These are phyloP conservation scores for Colletes collaris DNA, from an alignment of 2,888 invertebrate species.

Conservation along the genomic window DNA sequence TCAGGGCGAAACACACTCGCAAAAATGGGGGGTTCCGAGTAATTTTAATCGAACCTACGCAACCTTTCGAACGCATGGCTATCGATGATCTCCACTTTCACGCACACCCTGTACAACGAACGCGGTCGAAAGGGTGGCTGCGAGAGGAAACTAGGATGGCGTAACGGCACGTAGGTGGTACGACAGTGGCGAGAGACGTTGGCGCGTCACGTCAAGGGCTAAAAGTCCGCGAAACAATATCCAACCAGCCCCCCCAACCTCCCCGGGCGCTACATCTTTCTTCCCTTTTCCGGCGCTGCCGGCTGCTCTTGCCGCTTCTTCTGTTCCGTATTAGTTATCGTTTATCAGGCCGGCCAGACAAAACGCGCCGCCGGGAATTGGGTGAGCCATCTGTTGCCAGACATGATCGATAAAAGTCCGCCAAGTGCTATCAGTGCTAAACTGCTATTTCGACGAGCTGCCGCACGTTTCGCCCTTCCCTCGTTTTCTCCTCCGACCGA, in stretches of 20 bases:
- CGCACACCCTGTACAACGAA: conserved; percentile 22
- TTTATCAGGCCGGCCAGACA: conserved; percentile 77
- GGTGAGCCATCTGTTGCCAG: conserved; percentile 82
- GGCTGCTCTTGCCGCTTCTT: conserved; percentile 49
- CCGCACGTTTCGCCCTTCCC: conserved; percentile 61
- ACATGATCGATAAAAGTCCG: conserved; percentile 83
- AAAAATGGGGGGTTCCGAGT: too few species aligned
- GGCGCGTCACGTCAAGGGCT: conserved; percentile 69
- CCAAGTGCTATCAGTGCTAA: conserved; percentile 82
- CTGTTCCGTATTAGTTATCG: conserved; percentile 81
- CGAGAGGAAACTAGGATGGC: conserved; percentile 29
- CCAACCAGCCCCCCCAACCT: conserved; percentile 60
- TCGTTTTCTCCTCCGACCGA: conserved; percentile 7
- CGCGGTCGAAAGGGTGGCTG: conserved; percentile 6
- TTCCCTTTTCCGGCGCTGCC: conserved; percentile 51
- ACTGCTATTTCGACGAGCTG: conserved; percentile 76
- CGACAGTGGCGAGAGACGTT: conserved; percentile 58
- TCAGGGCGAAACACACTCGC: too few species aligned
- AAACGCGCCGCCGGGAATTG: conserved; percentile 77
- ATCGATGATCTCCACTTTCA: neutral
- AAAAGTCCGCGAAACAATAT: conserved; percentile 81
- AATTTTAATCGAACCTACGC: too few species aligned
- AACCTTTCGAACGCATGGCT: too few species aligned
- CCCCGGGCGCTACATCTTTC: conserved; percentile 43
- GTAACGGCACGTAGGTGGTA: conserved; percentile 16